Evolutionary conservation across 2,113 vertebrate genomes (phyloP), one percentile per base, ranked within the genome.

Genomic region (Myotis davidii): DNA sequence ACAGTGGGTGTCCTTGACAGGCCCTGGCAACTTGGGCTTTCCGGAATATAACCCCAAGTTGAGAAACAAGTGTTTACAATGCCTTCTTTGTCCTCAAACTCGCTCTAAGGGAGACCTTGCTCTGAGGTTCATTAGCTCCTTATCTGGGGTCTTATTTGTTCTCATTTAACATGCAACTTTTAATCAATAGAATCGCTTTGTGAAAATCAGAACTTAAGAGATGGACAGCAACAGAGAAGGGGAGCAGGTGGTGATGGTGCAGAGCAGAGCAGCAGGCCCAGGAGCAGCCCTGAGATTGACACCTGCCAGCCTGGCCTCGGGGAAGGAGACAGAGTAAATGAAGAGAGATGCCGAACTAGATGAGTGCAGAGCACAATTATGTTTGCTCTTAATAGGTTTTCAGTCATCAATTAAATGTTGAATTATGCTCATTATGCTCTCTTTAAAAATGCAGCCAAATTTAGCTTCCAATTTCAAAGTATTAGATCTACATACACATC

Each of bases 321-420:
- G 61, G 87, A 95, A 73, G 74, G 72, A 77, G 81, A 93, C 2
- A 21, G 25, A 83, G 32, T 23, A 82, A 74, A 87, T 86, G 84
- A 56, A 34, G 90, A 69, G 52, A 79, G 70, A 74, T 23, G 10
- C 32, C 0, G 37, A 72, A 69, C 94, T 77, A 11, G 42, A 20
- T 61, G 91, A 67, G 59, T 77, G 42, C 56, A 10, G 4, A 8
- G 52, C n/a, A 92, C 85, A 96, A 95, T 95, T 90, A 88, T 48
- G 64, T 92, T 85, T 90, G 77, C 81, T 96, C 94, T 94, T 97
- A 96, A 96, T 91, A 90, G 91, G 88, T 96, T 96, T 96, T 94
- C 88, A 96, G 81, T 95, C 96, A 95, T 96, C 94, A 96, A 84
- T 97, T 97, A 97, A 95, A 88, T 69, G 73, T 89, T 85, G 92